Base-by-base conservation (phyloP, 2,797 vertebrate species). In the Adelosebastes latens region DNA sequence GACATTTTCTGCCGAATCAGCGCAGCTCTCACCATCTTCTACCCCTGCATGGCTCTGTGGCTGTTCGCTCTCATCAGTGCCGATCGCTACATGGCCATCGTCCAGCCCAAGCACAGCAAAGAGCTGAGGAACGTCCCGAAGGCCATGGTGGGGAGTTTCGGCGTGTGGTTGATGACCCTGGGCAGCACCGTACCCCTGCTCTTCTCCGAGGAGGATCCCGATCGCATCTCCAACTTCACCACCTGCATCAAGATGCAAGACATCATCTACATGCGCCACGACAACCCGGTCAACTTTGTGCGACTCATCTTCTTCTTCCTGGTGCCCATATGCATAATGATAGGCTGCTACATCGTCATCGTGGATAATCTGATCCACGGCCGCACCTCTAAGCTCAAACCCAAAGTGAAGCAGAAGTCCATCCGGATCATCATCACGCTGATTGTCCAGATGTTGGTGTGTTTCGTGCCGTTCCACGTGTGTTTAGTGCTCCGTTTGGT, bases 31-130 rank as follows among this genome's bases (percentile, higher is more conserved):
- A 98, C 97, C 0, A 75, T 99, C 42, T 98, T 99, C 90, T 99
- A 99, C 74, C 98, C 98, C 32, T 97, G 97, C 89, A 96, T 98
- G 75, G 98, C 98, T 31, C 94, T 99, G 34, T 99, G 98, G 98
- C 92, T 99, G 73, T 96, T 99, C 0, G 96, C 97, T 62, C 96
- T 99, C 75, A 98, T 99, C 80, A 99, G 98, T 0, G 93, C 97
- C 0, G 98, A 99, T 92, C 97, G 98, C 87, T 99, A 98, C 78
- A 97, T 98, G 96, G 98, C 98, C 77, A 97, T 99, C 12, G 97
- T 99, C 9, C 98, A 99, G 92, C 98, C 98, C 0, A 97, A 96
- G 76, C 96, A 99, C 0, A 93, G 95, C 90, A 98, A 97, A 89
- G 97, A 99, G 91, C 93, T 99, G 13, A 98, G 97, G 92, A 99